phyloP scores from a whole-genome alignment of 2,888 invertebrate genomes.

The Polydrusus cervinus region DNA sequence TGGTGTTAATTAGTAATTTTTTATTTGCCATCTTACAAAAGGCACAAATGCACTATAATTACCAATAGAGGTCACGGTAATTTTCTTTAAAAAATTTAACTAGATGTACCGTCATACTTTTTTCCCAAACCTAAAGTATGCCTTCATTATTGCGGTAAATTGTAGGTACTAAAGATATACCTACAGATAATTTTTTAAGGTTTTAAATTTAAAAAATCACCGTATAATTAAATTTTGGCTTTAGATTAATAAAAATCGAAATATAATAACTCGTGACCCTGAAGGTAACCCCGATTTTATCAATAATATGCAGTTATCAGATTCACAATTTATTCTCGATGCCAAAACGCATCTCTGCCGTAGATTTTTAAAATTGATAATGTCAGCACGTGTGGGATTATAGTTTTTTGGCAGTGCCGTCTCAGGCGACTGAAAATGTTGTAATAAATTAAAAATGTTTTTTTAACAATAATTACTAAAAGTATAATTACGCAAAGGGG shows the following conservation, averaged over 20 bases:
- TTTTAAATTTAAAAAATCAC: slow-evolving; percentile 51
- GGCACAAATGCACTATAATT: too few relatives aligned
- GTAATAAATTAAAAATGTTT: too few relatives aligned
- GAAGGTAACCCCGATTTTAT: slow-evolving; percentile 58
- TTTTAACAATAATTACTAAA: too few relatives aligned
- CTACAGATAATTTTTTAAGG: slow-evolving; percentile 29
- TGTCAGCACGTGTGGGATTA: slow-evolving; percentile 54
- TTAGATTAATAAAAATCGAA: slow-evolving; percentile 55
- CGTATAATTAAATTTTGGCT: slow-evolving; percentile 56
- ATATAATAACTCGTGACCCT: slow-evolving; percentile 57
- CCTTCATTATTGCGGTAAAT: slow-evolving; percentile 32
- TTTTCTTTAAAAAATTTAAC: background rate
- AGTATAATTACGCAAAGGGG: too few relatives aligned
- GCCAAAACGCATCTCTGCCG: slow-evolving; percentile 50
- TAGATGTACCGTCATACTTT: slow-evolving; percentile 10
- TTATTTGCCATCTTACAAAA: too few relatives aligned
- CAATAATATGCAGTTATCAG: slow-evolving; percentile 58
- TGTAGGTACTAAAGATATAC: slow-evolving; percentile 24
- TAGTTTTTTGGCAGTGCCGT: slow-evolving; percentile 43
- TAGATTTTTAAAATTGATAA: slow-evolving; percentile 46
- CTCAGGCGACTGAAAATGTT: background rate
- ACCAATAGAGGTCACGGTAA: too few relatives aligned
- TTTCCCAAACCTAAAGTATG: slow-evolving; percentile 22
- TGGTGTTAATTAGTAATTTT: too few relatives aligned
- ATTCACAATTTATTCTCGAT: slow-evolving; percentile 58